Base-by-base conservation (phyloP, 2,113 vertebrate genomes). In the Corythornis madagascariensis region DNA sequence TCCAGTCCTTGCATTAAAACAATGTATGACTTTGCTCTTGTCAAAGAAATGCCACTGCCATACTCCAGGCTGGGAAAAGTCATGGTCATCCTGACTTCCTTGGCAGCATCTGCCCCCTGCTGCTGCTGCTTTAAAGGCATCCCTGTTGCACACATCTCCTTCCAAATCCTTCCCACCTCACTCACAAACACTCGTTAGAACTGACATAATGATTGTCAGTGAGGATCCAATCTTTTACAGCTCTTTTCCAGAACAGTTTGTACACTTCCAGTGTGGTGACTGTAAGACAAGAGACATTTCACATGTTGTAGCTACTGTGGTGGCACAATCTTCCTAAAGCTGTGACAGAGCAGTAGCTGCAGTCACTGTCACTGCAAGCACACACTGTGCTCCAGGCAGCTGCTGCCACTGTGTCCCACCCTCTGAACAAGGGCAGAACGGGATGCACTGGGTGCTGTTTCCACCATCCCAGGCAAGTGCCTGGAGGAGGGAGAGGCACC, bases 161-260 rank as follows among this genome's bases (percentile, higher is more conserved):
- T 78, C 35, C 73, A 86, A 67, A 86, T 40, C 40, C 77, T 86
- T 73, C 50, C 64, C 47, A 81, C 50, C 57, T 95, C 79, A 61
- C 33, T 86, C 22, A 53, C 69, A 90, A 78, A 48, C 50, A 35
- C 67, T 50, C 12, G 9, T 69, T 83, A 80, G 72, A 93, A 91
- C n/a, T 43, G 43, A 31, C 26, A 77, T 35, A 64, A 52, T 5
- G 8, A 66, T 19, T 75, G 48, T 33, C 85, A 72, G 57, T 11
- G 63, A 80, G 72, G 43, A 87, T 82, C 48, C 50, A 31, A 22
- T 48, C 75, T 93, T 83, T 86, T 28, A 47, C 79, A 83, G 70
- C 10, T 40, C 14, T 67, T 88, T 92, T 92, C 89, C 60, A 90
- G 88, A 67, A 89, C 79, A 90, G 90, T 90, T 86, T 87, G 76